Evolutionary conservation across 2,797 vertebrate species (phyloP), one percentile per base, ranked within the genome.

Genomic region (Macroramphosus scolopax): DNA sequence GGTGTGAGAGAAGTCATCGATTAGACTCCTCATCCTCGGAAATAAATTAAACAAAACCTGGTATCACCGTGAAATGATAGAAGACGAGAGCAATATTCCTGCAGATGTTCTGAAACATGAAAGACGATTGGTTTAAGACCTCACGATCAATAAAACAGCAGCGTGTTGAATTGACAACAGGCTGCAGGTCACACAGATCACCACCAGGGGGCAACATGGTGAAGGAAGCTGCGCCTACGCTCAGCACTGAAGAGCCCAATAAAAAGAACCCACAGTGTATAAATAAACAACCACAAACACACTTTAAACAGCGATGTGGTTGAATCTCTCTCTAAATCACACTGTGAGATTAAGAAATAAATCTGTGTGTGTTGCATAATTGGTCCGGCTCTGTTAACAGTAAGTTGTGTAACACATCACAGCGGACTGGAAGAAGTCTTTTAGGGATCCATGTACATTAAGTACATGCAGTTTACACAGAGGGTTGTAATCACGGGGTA

Each of bases 181-280:
- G 16, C 33, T 78, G 75, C 15, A 68, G 10, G 25, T 39, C 9
- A 16, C 6, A 0, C 1, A 11, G 6, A 9, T 0, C 14, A 17
- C 79, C 83, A 81, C 72, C 68, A 83, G 83, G 66, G 61, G 67
- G 81, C 68, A 76, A 67, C 65, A 75, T 46, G 35, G 54, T 58
- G 47, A 38, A 51, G 33, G 48, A 51, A n/a, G 40, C 17, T 36
- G 18, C 8, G n/a, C 12, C 3, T 15, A 25, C 8, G 20, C 14
- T 51, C 10, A 39, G 13, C 35, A 51, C 16, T 10, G n/a, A 68
- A 0, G n/a, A n/a, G n/a, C n/a, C 3, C 12, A 35, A 24, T 10
- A 4, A 38, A 18, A 47, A 34, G 15, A 5, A 56, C 6, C 2
- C 28, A 37, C 20, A 17, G 32, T 4, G 2, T 11, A 30, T 17